Evolutionary conservation across 2,113 vertebrate genomes (phyloP), one percentile per base, ranked within the genome.

Genomic region (Albula glossodonta): DNA sequence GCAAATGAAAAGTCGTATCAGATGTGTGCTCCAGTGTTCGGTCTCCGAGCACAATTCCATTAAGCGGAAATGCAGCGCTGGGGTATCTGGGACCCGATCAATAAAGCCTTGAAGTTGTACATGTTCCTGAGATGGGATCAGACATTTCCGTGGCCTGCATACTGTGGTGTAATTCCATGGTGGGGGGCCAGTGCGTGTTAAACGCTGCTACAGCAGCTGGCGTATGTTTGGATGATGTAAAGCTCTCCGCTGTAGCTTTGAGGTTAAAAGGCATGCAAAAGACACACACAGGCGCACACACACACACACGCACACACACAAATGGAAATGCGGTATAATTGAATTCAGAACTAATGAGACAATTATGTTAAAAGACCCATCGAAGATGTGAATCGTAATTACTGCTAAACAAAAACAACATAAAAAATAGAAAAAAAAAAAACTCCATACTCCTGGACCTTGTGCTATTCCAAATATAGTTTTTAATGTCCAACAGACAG

Each of bases 31-130:
- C 92, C 22, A 85, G 90, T 91, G 92, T 90, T 93, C 91, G 90
- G 92, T 93, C 92, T 91, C 91, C 89, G 88, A 94, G 92, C 92
- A 90, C 90, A 91, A 92, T 93, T 91, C 91, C 88, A 92, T 93
- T 92, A 93, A 91, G 89, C 90, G 89, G 82, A 57, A 90, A 88
- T 88, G 87, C 84, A 13, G 51, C 87, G 88, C 88, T 88, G 91
- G 90, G 90, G 89, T 91, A 89, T 89, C 91, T 12, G 82, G 87
- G 83, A 91, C 88, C 77, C 85, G 90, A 94, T 93, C 93, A 90
- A 94, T 93, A 94, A 91, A 87, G 88, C 90, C 90, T 90, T 88
- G 80, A 88, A 90, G 87, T 85, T 51, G 88, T 90, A 91, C 87
- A 81, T 63, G 89, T 91, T 91, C 90, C 88, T 89, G 83, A 90